phyloP scores from a whole-genome alignment of 1,140 invertebrate genomes.

The Drosophila subobscura region DNA sequence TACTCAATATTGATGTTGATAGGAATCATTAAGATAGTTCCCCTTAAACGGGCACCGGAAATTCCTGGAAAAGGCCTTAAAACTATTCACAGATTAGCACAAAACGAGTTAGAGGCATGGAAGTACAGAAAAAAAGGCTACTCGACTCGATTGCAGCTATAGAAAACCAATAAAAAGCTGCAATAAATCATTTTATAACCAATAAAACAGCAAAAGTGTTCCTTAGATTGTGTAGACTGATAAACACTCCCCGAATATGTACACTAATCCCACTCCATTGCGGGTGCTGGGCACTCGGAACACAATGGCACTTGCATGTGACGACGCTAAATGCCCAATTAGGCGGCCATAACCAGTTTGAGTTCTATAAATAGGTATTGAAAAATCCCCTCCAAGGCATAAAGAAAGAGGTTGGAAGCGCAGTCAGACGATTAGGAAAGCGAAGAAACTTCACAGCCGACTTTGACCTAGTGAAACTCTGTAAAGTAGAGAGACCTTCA shows the following conservation, averaged over 20 bases:
- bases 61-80: slow-evolving; percentile 52
- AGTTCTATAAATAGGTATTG: slow-evolving; percentile 42
- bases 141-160: no score
- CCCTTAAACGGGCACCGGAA: slow-evolving; percentile 29
- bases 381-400: slow-evolving; percentile 7
- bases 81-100: slow-evolving; percentile 45
- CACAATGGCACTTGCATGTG: slow-evolving; percentile 39
- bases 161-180: no score
- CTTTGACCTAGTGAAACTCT: no score
- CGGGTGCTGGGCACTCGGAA: neutral
- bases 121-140: neutral
- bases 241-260: neutral
- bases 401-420: neutral
- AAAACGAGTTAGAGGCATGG: slow-evolving; percentile 8
- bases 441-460: no score
- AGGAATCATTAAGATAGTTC: slow-evolving; percentile 14
- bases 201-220: no score
- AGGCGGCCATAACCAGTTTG: slow-evolving; percentile 44
- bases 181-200: no score
- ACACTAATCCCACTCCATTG: neutral
- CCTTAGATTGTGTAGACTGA: no score
- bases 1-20: slow-evolving; percentile 13
- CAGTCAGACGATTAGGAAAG: slow-evolving; percentile 1
- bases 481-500: no score
- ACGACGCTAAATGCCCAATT: slow-evolving; percentile 37